A percentile compares a stretch with the other conserved stretches of the same genome.
Conservation (phyloP, 1,140 invertebrate genomes). For the Armadillidium nasatum region DNA sequence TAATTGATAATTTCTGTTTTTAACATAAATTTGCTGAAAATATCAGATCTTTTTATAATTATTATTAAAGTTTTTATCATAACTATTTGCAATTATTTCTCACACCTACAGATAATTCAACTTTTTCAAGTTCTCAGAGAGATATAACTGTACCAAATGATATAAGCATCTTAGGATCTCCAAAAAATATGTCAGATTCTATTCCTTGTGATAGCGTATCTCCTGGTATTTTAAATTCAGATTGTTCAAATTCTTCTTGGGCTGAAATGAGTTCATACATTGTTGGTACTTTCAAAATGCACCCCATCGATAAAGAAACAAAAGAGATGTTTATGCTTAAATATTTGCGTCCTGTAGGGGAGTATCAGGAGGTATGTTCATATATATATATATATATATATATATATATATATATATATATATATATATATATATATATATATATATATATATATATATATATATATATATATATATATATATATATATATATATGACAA, state of each 20-base stretch:
- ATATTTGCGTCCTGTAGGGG: slow-evolving; percentile 89
- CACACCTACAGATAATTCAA: no score
- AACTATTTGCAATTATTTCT: no score
- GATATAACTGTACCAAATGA: neutral
- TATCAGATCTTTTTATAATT: no score
- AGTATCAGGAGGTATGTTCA: slow-evolving; percentile 81
- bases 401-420: neutral
- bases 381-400: slow-evolving; percentile 3
- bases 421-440: neutral
- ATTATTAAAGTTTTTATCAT: no score
- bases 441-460: slow-evolving; percentile 13
- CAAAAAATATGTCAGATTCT: slow-evolving; percentile 15
- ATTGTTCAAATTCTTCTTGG: slow-evolving; percentile 72
- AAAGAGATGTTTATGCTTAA: slow-evolving; percentile 85
- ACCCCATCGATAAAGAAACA: slow-evolving; percentile 78
- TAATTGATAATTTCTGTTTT: no score
- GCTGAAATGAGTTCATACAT: slow-evolving; percentile 80
- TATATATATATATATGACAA: no score
- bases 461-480: neutral
- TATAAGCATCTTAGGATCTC: slow-evolving; percentile 35
- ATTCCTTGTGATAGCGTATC: slow-evolving; percentile 3
- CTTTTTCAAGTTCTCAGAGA: no score
- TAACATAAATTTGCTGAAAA: no score
- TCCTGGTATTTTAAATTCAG: slow-evolving; percentile 30
- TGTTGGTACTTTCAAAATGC: slow-evolving; percentile 77